Percentiles rank a stretch among this genome's conserved stretches.
phyloP scores from a whole-genome alignment of 2,113 vertebrate species.

The Chiloscyllium plagiosum region DNA sequence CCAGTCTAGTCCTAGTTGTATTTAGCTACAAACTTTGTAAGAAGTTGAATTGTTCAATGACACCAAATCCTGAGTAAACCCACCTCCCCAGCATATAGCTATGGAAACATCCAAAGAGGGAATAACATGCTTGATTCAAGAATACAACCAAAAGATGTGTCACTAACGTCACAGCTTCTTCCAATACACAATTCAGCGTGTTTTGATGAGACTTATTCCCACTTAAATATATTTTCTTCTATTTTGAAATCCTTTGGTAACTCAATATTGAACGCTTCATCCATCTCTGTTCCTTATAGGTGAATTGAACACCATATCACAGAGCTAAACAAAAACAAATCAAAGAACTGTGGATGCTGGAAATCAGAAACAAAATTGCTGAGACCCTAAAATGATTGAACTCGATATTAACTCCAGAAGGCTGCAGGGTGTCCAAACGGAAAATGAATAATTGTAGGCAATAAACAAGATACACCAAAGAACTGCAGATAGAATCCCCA shows the following conservation, averaged over 20 bases:
- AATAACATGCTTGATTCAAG: not conserved
- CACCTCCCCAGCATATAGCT: not conserved
- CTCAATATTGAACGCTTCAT: not conserved
- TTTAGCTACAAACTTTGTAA: not conserved
- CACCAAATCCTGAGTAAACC: not conserved
- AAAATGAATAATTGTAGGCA: no score
- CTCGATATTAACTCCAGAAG: no score
- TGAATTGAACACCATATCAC: not conserved
- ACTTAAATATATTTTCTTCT: not conserved
- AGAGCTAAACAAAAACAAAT: no score
- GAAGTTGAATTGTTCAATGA: not conserved
- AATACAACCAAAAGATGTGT: not conserved
- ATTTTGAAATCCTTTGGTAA: not conserved
- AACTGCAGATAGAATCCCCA: no score
- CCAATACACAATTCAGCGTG: not conserved
- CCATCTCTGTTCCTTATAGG: not conserved
- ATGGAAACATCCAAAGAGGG: not conserved
- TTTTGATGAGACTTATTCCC: not conserved
- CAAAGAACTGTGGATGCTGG: no score
- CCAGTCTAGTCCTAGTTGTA: not conserved
- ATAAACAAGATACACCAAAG: no score
- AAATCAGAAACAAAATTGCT: no score
- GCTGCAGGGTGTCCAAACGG: no score
- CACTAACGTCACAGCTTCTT: not conserved
- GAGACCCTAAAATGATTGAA: no score